Percentiles rank a stretch among this genome's conserved stretches.
phyloP scores from a whole-genome alignment of 2,888 invertebrate species.

The Hypolimnas misippus region DNA sequence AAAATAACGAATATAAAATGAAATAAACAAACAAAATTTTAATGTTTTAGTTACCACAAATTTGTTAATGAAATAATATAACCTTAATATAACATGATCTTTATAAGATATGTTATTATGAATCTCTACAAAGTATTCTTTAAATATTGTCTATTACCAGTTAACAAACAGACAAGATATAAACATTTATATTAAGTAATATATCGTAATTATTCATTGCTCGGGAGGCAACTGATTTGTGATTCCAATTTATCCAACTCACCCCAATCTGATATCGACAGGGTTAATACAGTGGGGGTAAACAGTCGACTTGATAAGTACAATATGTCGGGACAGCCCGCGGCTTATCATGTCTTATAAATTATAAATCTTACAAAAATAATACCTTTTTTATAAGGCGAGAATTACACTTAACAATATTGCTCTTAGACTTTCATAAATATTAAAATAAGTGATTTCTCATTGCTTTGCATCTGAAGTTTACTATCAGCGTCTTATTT shows the following conservation, averaged over 20 bases:
- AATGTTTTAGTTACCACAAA: too few relatives aligned
- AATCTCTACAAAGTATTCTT: background rate
- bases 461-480: too few relatives aligned
- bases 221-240: conserved; percentile 49
- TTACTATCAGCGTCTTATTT: too few relatives aligned
- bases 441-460: too few relatives aligned
- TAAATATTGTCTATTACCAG: background rate
- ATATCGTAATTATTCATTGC: conserved; percentile 30
- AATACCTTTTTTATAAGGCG: too few relatives aligned
- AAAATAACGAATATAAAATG: too few relatives aligned
- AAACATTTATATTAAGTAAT: background rate
- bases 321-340: conserved; percentile 21
- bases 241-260: conserved; percentile 51
- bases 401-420: too few relatives aligned
- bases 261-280: conserved; percentile 52
- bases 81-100: too few relatives aligned
- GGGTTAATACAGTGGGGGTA: conserved; percentile 56
- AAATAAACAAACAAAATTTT: too few relatives aligned
- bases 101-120: background rate
- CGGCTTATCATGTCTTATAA: background rate
- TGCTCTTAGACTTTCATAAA: too few relatives aligned
- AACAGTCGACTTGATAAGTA: conserved; percentile 32
- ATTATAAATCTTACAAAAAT: background rate
- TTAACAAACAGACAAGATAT: background rate
- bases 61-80: too few relatives aligned